Percentiles rank a stretch among this genome's conserved stretches.
These are phyloP conservation scores for Rutilus rutilus DNA, from an alignment of 2,113 vertebrate genomes.

Conservation along the genomic window DNA sequence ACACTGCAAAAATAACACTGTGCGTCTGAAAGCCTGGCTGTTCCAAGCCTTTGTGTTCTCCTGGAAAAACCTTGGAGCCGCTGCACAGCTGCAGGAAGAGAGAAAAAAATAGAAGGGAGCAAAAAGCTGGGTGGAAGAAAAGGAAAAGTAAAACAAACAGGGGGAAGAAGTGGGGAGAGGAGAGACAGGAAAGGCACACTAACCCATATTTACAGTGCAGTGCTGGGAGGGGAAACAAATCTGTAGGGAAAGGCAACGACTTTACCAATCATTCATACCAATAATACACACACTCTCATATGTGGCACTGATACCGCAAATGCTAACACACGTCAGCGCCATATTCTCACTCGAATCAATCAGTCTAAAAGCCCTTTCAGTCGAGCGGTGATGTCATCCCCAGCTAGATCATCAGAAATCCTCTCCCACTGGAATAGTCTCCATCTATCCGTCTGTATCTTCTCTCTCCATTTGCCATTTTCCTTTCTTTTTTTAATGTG, in stretches of 20 bases:
- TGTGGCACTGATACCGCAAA: not conserved
- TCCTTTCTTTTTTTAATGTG: not conserved
- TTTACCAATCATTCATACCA: not conserved
- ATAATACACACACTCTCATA: not conserved
- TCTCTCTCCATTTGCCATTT: not conserved
- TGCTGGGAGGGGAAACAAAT: conserved; percentile 58
- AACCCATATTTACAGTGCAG: conserved; percentile 74
- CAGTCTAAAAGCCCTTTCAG: conserved; percentile 70
- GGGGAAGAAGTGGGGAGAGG: conserved; percentile 48
- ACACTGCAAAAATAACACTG: not conserved
- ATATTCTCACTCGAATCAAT: conserved; percentile 61
- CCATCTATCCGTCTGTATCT: conserved; percentile 32
- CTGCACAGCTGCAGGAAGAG: conserved; percentile 58
- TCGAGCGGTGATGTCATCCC: conserved; percentile 68
- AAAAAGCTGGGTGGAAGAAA: conserved; percentile 58
- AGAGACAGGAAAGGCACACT: conserved; percentile 70
- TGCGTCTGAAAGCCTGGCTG: not conserved
- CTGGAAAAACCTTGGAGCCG: conserved; percentile 48
- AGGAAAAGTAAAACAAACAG: conserved; percentile 54
- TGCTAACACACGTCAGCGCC: conserved; percentile 1
- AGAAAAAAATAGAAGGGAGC: conserved; percentile 57
- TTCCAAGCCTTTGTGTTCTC: conserved; percentile 46
- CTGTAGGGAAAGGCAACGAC: conserved; percentile 49
- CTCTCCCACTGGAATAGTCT: conserved; percentile 56
- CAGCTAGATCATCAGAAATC: conserved; percentile 61